phyloP scores from a whole-genome alignment of 2,888 invertebrate genomes.

The Standfussiana lucernea region DNA sequence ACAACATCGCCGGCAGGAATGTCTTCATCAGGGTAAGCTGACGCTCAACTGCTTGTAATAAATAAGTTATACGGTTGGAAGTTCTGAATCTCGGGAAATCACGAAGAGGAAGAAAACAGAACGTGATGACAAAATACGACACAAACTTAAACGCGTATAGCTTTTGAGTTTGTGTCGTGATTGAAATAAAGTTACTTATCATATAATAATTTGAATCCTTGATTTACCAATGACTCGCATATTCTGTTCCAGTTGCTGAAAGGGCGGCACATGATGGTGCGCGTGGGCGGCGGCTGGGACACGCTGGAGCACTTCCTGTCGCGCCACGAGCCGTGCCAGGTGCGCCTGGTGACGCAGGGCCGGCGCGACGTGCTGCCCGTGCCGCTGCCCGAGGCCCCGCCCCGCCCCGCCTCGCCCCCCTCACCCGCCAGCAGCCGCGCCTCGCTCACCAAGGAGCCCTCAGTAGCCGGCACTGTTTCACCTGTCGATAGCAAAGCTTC shows the following conservation, averaged over 20 bases:
- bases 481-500: constrained; percentile 81
- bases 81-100: background rate
- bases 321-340: constrained; percentile 96
- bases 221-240: background rate
- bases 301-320: constrained; percentile 97
- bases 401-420: constrained; percentile 13
- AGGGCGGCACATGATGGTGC: constrained; percentile 98
- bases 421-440: constrained; percentile 76
- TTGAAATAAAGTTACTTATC: background rate
- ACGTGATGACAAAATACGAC: background rate
- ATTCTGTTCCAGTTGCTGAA: constrained; percentile 93
- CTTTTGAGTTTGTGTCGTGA: no score
- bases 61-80: background rate
- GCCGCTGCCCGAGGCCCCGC: constrained; percentile 60
- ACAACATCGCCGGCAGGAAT: constrained; percentile 96
- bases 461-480: constrained; percentile 74
- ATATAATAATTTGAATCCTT: background rate
- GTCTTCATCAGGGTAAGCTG: constrained; percentile 95
- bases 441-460: constrained; percentile 73
- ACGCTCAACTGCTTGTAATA: background rate
- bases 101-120: background rate
- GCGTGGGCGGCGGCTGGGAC: constrained; percentile 98
- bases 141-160: no score
- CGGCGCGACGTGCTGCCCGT: constrained; percentile 81
- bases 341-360: constrained; percentile 90